These are phyloP conservation scores for Caenorhabditis brenneri DNA, from an alignment of 1,140 invertebrate species.

Conservation along the genomic window DNA sequence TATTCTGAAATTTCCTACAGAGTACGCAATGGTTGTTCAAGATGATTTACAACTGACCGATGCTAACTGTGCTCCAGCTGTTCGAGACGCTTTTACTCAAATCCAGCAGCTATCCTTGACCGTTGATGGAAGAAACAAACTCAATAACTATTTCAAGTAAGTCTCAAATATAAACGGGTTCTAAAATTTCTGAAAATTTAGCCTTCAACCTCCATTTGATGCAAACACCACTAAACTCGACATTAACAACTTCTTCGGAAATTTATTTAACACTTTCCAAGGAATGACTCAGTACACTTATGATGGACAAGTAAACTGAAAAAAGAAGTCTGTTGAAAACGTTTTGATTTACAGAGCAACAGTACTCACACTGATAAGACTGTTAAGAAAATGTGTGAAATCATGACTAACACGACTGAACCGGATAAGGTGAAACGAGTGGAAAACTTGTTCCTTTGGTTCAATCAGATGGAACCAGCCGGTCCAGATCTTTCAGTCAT, in stretches of 20 bases:
- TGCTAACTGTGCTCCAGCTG: constrained; percentile 35
- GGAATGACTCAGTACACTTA: constrained; percentile 59
- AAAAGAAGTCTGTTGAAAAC: not conserved
- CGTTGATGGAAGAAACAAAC: constrained; percentile 45
- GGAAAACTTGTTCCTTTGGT: constrained; percentile 38
- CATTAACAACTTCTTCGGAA: constrained; percentile 56
- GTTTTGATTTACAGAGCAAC: constrained; percentile 43
- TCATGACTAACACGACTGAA: constrained; percentile 33
- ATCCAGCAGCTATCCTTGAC: constrained; percentile 56
- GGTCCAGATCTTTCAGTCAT: constrained; percentile 14
- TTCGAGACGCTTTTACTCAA: constrained; percentile 34
- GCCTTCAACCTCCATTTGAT: constrained; percentile 50
- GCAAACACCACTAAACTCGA: constrained; percentile 51
- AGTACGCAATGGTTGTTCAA: constrained; percentile 55
- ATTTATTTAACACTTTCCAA: constrained; percentile 53
- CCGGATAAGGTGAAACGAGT: constrained; percentile 21
- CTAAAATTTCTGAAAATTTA: no score
- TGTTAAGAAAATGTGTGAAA: constrained; percentile 36
- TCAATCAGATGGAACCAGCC: constrained; percentile 31
- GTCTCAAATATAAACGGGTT: no score
- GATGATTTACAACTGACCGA: constrained; percentile 50
- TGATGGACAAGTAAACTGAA: constrained; percentile 50
- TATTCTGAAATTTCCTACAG: no score
- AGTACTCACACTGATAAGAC: constrained; percentile 39
- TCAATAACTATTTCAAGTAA: constrained; percentile 55